Evolutionary conservation across 2,888 invertebrate genomes (phyloP), one percentile per base, ranked within the genome.

Genomic region (Vanessa cardui): DNA sequence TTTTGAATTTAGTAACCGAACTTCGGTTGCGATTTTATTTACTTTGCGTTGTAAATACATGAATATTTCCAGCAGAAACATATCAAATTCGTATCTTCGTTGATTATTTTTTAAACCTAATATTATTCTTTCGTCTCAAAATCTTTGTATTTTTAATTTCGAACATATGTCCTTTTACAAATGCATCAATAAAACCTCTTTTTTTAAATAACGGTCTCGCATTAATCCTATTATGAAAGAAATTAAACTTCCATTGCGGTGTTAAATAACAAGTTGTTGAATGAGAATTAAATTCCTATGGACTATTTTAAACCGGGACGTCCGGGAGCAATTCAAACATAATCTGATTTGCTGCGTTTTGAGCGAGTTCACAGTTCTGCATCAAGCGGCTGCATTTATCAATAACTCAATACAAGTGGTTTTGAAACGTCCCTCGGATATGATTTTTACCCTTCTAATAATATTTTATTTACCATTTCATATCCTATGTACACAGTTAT

Each of bases 281-380:
- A 20, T 16, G 20, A 39, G 50, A 67, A 67, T 63, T 59, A 58
- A 59, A 63, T 50, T 59, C 59, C 63, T 58, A 67, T 63, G 44
- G 67, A 58, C 58, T 62, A 63, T 62, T 62, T 63, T 59, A 50
- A 62, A 21, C 59, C 62, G 45, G 58, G 63, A 66, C 67, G 62
- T 63, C 67, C 62, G 67, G 58, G 45, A 33, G 67, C 62, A 54
- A 58, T 62, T 62, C 58, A 62, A 62, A 58, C 56, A 59, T 62
- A 58, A 67, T 62, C 67, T 45, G 62, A 67, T 67, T 67, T 58
- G 33, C 52, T 50, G 58, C 56, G n/a, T 58, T 63, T 39, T 59
- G 50, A 63, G 26, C 20, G 62, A 49, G 58, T 52, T 64, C 60
- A 65, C 65, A 33, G 59, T 21, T 21, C 60, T 21, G 18, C 60